Evolutionary conservation across 2,888 invertebrate genomes (phyloP).

Genomic region (Andrena praecox): DNA sequence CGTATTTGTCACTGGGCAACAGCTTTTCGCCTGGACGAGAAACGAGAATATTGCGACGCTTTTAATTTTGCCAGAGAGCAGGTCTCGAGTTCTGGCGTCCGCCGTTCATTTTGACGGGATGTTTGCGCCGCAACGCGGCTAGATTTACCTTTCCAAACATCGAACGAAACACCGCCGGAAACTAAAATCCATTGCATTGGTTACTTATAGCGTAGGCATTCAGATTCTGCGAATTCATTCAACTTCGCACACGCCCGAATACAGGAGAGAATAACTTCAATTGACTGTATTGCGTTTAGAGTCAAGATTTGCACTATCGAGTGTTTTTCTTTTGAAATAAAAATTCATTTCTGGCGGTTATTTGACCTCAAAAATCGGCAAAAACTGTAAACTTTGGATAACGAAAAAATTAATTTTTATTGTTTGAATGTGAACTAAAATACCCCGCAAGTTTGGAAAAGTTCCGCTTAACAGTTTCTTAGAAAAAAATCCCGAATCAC

Average conservation of each 20-base stretch:
- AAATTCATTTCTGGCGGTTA: no score
- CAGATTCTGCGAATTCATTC: neutral
- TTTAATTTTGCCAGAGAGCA: slow-evolving; percentile 43
- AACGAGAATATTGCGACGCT: slow-evolving; percentile 53
- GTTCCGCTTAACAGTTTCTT: no score
- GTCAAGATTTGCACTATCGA: no score
- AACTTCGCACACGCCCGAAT: neutral
- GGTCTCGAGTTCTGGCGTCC: neutral
- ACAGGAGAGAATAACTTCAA: neutral
- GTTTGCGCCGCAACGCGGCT: neutral
- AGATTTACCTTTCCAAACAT: slow-evolving; percentile 25
- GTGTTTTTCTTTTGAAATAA: no score
- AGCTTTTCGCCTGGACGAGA: slow-evolving; percentile 89
- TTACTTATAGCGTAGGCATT: neutral
- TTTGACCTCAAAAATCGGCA: no score
- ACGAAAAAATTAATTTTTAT: no score
- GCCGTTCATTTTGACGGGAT: slow-evolving; percentile 14
- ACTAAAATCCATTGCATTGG: neutral
- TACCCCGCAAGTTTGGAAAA: no score
- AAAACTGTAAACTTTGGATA: no score
- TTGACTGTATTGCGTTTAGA: no score
- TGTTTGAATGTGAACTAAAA: no score
- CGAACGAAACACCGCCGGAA: neutral
- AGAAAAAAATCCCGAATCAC: no score
- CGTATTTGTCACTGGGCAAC: slow-evolving; percentile 91